Evolutionary conservation across 2,797 vertebrate species (phyloP), one percentile per base, ranked within the genome.

Genomic region (Acrossocheilus fasciatus): DNA sequence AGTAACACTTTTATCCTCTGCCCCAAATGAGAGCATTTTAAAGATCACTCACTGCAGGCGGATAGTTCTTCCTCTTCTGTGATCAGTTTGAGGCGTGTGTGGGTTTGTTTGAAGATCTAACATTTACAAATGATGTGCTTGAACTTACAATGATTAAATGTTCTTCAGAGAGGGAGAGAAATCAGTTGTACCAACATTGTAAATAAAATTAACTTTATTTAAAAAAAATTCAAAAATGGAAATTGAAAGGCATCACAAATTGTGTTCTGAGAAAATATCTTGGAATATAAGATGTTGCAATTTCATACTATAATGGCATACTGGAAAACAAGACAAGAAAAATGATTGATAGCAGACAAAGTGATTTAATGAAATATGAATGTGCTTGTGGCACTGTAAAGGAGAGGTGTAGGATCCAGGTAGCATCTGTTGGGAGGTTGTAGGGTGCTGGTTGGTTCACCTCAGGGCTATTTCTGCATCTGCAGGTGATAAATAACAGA

Each of bases 71-170:
- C 59, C 41, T 76, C 45, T 66, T 50, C 73, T 84, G 73, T 77
- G 72, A 76, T 77, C 59, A 34, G 36, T 82, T 82, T 3, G 30
- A 72, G 41, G 36, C 1, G 1, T 34, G 15, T 82, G 68, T 41
- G 52, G 39, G 18, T 62, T 10, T 12, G 45, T 84, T 68, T 76
- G 73, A 66, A 84, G 72, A 68, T 68, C 73, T 68, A 52, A 45
- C 36, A 72, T 54, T 82, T 54, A 50, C 34, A n/a, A 54, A 54
- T 26, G 34, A 69, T 17, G 0, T 74, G 52, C 81, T 43, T 83
- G n/a, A 75, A 74, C 70, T 59, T 10, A 18, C 39, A 47, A 45
- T 68, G 6, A 84, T 77, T 68, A 52, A 76, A 68, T 75, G 34
- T 9, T 2, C 74, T 8, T 30, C 30, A 23, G 50, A 76, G 30